phyloP scores from a whole-genome alignment of 2,113 vertebrate genomes.

The Embiotoca jacksoni region DNA sequence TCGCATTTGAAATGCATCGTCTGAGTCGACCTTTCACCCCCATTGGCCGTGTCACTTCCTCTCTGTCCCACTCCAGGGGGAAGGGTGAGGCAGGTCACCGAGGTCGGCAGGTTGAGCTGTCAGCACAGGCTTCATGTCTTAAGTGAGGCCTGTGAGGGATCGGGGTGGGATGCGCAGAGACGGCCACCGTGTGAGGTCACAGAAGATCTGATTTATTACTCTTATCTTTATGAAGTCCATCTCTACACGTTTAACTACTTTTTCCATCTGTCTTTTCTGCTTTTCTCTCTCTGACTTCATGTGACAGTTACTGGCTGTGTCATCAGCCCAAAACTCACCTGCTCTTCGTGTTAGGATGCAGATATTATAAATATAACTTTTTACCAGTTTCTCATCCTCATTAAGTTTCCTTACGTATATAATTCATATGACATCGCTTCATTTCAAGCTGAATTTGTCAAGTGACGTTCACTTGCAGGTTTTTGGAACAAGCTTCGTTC shows the following conservation, averaged over 20 bases:
- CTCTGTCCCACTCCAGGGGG: slow-evolving; percentile 37
- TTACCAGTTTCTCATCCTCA: no score
- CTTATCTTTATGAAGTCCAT: slow-evolving; percentile 16
- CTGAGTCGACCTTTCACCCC: slow-evolving; percentile 61
- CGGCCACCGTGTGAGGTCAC: slow-evolving; percentile 47
- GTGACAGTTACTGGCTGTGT: background rate
- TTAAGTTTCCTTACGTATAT: no score
- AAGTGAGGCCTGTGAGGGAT: slow-evolving; percentile 31
- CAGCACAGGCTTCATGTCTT: slow-evolving; percentile 55
- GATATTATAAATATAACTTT: no score
- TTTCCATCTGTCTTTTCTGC: background rate
- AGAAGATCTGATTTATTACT: slow-evolving; percentile 37
- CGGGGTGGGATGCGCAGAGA: slow-evolving; percentile 7
- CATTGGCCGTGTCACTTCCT: slow-evolving; percentile 63
- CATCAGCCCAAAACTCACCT: no score
- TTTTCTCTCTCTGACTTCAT: background rate
- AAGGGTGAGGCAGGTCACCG: slow-evolving; percentile 29
- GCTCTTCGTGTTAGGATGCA: no score
- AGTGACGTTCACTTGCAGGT: no score
- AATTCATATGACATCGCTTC: no score
- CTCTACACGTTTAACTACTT: slow-evolving; percentile 10
- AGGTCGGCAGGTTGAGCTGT: slow-evolving; percentile 71
- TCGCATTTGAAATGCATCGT: slow-evolving; percentile 53
- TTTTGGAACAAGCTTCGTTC: no score
- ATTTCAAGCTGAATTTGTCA: no score